Evolutionary conservation across 2,797 vertebrate genomes (phyloP), one percentile per base, ranked within the genome.

Genomic region (Enteromius treurensis): DNA sequence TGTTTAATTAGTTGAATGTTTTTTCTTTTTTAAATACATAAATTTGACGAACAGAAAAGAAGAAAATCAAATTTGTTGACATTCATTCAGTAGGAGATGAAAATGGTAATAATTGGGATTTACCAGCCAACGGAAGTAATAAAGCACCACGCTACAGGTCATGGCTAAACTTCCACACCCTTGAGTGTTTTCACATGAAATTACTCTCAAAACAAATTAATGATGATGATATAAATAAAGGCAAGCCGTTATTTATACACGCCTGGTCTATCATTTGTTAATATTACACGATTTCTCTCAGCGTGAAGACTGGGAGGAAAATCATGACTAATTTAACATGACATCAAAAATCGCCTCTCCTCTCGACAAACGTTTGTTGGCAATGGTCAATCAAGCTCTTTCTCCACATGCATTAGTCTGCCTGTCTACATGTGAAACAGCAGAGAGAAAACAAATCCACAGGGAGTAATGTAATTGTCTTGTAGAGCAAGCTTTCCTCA

Each of bases 301-400:
- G 80, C 79, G 32, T 74, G 69, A 73, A 49, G 79, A 74, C 60
- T 47, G 70, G n/a, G 70, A 80, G 45, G 77, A 80, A 76, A 80
- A 77, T 85, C 77, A 51, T 80, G 64, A 77, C 71, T 83, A 87
- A 84, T 83, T 87, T 81, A 70, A 82, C 49, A 68, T 45, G 68
- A 68, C 79, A 80, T 78, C 69, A 79, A 79, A 85, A 87, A 87
- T 82, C 42, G 29, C 73, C 86, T 85, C 32, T 51, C 69, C 58
- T 71, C 58, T 75, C 77, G 26, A 68, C 79, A 87, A 78, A 84
- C 26, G 45, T 83, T 79, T 77, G 62, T 45, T 86, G 77, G 73
- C 86, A 81, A 73, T 68, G 77, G 86, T 86, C 84, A 85, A 77
- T 87, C 84, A 85, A 70, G 77, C 37, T 74, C 42, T 79, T 77